A percentile compares a stretch with the other conserved stretches of the same genome.
Conservation (phyloP, 1,140 invertebrate genomes). For the Zophobas atratus region DNA sequence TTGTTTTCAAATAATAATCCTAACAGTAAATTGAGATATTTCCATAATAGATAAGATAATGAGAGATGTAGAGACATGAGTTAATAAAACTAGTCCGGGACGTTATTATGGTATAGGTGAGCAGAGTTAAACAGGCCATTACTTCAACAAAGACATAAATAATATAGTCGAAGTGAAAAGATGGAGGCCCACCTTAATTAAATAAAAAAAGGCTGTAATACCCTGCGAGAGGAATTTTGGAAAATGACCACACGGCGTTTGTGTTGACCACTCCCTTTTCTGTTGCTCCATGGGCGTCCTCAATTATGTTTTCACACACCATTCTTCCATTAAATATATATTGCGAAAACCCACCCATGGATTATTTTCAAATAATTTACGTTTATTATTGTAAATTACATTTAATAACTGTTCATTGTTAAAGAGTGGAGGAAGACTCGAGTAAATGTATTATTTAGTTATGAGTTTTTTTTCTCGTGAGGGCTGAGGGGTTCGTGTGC, state of each 20-base stretch:
- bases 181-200: slow-evolving; percentile 35
- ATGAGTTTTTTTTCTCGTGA: background rate
- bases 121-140: slow-evolving; percentile 35
- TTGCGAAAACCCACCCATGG: slow-evolving; percentile 35
- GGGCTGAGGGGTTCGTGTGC: background rate
- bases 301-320: slow-evolving; percentile 30
- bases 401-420: slow-evolving; percentile 36
- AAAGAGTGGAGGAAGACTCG: background rate
- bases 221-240: slow-evolving; percentile 48
- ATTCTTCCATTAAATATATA: slow-evolving; percentile 33
- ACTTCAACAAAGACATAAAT: slow-evolving; percentile 43
- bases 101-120: slow-evolving; percentile 28
- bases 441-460: slow-evolving; percentile 37
- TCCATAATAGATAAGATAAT: slow-evolving; percentile 23
- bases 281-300: slow-evolving; percentile 24
- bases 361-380: slow-evolving; percentile 40
- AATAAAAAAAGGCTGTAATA: slow-evolving; percentile 33
- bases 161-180: slow-evolving; percentile 29
- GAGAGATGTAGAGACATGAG: slow-evolving; percentile 15
- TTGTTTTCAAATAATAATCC: slow-evolving; percentile 17
- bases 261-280: slow-evolving; percentile 46
- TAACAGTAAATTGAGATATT: slow-evolving; percentile 38
- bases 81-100: slow-evolving; percentile 19
- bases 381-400: slow-evolving; percentile 38
- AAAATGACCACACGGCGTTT: slow-evolving; percentile 52